A percentile compares a stretch with the other conserved stretches of the same genome.
These are phyloP conservation scores for Willisornis vidua DNA, from an alignment of 2,113 vertebrate genomes.

Conservation along the genomic window DNA sequence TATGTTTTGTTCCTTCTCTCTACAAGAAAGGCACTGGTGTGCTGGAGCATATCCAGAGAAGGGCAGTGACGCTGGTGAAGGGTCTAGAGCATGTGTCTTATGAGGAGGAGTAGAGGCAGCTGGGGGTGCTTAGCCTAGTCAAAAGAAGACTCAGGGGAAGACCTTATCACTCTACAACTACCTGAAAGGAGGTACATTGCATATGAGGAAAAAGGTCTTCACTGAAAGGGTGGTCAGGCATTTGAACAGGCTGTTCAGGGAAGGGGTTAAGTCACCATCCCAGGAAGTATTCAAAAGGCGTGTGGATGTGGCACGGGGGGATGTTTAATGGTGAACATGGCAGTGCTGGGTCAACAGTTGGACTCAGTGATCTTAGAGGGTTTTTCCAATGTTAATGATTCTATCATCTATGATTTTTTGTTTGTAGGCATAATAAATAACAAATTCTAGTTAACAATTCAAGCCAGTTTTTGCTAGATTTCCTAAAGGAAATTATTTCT, in stretches of 20 bases:
- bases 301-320: neutral
- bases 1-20: neutral
- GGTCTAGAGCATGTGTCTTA: neutral
- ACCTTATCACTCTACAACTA: neutral
- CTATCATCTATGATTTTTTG: neutral
- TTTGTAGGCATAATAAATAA: neutral
- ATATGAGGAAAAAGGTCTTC: neutral
- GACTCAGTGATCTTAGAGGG: neutral
- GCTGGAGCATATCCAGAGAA: neutral
- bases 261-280: neutral
- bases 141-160: neutral
- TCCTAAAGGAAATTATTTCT: neutral
- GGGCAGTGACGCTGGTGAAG: neutral
- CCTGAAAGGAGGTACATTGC: neutral
- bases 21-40: neutral
- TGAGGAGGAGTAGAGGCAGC: neutral
- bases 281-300: neutral
- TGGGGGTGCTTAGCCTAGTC: neutral
- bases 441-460: neutral
- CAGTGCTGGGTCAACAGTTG: neutral
- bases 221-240: neutral
- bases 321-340: neutral
- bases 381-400: neutral
- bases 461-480: neutral
- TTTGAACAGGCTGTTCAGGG: neutral